A percentile compares a stretch with the other conserved stretches of the same genome.
Evolutionary conservation across 2,113 vertebrate species (phyloP).

Genomic region (Apteryx mantelli): DNA sequence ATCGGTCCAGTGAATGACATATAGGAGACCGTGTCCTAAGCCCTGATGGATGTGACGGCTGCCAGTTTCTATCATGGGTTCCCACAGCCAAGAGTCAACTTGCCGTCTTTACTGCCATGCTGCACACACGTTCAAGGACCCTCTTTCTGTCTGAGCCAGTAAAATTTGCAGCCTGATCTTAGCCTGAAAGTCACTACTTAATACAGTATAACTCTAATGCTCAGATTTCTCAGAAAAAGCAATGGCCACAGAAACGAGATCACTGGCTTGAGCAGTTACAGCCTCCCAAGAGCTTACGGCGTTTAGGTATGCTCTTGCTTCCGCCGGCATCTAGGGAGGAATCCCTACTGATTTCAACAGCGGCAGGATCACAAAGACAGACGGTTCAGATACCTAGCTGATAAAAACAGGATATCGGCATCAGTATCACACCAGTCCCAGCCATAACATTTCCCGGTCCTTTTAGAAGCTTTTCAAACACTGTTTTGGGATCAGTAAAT

Average conservation of each 20-base stretch:
- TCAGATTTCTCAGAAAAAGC: background rate
- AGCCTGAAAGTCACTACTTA: background rate
- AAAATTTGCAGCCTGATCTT: background rate
- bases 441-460: background rate
- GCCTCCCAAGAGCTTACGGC: background rate
- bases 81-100: background rate
- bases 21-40: background rate
- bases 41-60: background rate
- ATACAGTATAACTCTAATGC: background rate
- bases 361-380: background rate
- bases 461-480: slow-evolving; percentile 5
- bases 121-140: background rate
- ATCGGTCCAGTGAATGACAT: background rate
- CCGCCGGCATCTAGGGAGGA: background rate
- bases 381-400: background rate
- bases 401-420: background rate
- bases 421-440: background rate
- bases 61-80: background rate
- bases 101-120: background rate
- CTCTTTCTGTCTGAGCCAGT: background rate
- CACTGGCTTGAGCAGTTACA: background rate
- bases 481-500: background rate
- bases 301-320: background rate
- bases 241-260: background rate
- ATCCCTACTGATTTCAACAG: background rate